A percentile compares a stretch with the other conserved stretches of the same genome.
These are phyloP conservation scores for Lordiphosa stackelbergi DNA, from an alignment of 1,140 invertebrate genomes.

Conservation along the genomic window DNA sequence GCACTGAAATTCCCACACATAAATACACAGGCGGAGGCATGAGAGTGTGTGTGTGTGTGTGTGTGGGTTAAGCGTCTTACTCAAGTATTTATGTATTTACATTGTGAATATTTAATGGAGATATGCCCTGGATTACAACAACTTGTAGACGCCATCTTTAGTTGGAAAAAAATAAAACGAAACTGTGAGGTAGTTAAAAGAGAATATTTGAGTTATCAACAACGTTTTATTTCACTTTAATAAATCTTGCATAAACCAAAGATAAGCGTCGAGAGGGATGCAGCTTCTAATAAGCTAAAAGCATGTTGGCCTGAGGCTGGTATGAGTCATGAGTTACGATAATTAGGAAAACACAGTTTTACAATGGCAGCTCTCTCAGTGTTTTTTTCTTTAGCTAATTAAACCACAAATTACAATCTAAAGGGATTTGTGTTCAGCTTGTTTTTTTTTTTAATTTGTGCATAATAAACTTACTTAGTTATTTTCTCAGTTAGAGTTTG, in stretches of 20 bases:
- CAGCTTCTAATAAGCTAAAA: constrained; percentile 50
- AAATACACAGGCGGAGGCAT: constrained; percentile 20
- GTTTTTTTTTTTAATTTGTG: too few species aligned
- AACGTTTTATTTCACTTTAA: constrained; percentile 64
- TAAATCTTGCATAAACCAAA: constrained; percentile 62
- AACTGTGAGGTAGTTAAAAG: constrained; percentile 52
- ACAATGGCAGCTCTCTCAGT: neutral
- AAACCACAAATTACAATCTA: constrained; percentile 68
- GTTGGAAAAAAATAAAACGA: constrained; percentile 52
- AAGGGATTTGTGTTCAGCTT: neutral
- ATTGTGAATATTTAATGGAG: constrained; percentile 72
- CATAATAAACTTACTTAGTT: too few species aligned
- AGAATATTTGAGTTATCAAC: constrained; percentile 68
- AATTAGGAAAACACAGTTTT: too few species aligned
- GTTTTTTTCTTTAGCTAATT: constrained; percentile 43
- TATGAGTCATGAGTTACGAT: constrained; percentile 52
- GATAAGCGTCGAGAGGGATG: constrained; percentile 5
- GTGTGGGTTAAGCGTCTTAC: constrained; percentile 63
- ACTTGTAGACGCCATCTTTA: constrained; percentile 21
- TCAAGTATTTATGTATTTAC: constrained; percentile 73
- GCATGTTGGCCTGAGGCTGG: constrained; percentile 54
- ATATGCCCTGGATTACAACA: constrained; percentile 70
- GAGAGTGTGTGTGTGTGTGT: constrained; percentile 2
- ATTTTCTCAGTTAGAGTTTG: too few species aligned
- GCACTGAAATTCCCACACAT: constrained; percentile 41